Conservation (phyloP, 1,140 invertebrate species). For the Trypoxylus dichotomus region DNA sequence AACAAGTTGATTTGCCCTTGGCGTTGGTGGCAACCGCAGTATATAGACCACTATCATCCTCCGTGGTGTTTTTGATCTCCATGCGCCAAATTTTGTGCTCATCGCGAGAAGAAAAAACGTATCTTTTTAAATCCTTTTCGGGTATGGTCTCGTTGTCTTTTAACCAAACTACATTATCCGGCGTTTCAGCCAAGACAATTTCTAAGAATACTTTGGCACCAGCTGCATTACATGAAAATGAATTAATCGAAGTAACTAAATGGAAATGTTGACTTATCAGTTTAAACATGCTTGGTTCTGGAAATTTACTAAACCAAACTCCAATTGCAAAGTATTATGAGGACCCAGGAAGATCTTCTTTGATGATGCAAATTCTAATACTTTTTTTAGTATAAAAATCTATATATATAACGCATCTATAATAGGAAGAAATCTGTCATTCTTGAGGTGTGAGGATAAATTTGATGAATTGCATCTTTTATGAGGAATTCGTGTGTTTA, state of each 20-base stretch:
- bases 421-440: no score
- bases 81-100: conserved; percentile 65
- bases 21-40: conserved; percentile 85
- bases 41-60: conserved; percentile 87
- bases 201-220: conserved; percentile 85
- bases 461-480: no score
- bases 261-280: neutral
- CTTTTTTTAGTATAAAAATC: no score
- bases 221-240: conserved; percentile 58
- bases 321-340: no score
- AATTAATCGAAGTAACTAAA: neutral
- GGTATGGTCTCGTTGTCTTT: conserved; percentile 82
- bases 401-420: no score
- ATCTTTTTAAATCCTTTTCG: conserved; percentile 72
- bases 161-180: conserved; percentile 76
- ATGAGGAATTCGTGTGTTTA: no score
- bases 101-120: conserved; percentile 63
- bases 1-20: conserved; percentile 78
- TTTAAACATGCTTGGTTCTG: no score
- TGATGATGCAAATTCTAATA: no score
- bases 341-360: no score
- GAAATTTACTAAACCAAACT: no score
- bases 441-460: no score
- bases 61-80: conserved; percentile 77
- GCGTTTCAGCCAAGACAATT: conserved; percentile 69